A percentile compares a stretch with the other conserved stretches of the same genome.
phyloP scores from a whole-genome alignment of 2,113 vertebrate genomes.

The Thalassarche chlororhynchos region DNA sequence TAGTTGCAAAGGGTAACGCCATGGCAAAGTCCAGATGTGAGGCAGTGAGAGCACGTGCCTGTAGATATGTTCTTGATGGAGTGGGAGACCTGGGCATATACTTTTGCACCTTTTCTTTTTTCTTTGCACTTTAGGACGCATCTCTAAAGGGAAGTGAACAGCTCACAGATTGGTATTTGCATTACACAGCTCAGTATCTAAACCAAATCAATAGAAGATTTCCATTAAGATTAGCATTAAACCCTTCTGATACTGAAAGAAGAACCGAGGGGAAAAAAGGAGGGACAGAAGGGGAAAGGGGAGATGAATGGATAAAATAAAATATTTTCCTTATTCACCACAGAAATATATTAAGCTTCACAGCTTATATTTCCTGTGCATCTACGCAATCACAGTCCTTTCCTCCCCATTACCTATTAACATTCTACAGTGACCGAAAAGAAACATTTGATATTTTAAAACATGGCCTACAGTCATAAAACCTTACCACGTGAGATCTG shows the following conservation, averaged over 20 bases:
- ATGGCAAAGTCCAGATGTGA: not conserved
- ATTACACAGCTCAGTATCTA: not conserved
- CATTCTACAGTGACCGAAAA: not conserved
- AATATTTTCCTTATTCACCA: not conserved
- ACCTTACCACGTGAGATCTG: slow-evolving; percentile 5
- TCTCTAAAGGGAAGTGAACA: not conserved
- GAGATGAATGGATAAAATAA: not conserved
- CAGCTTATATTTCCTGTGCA: not conserved
- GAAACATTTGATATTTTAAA: slow-evolving; percentile 55
- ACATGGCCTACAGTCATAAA: slow-evolving; percentile 35
- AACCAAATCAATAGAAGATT: not conserved
- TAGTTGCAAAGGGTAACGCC: not conserved
- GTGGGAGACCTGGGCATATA: not conserved
- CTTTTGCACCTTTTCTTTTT: not conserved
- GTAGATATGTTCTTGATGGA: not conserved
- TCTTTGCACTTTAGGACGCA: not conserved
- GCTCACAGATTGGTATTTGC: not conserved
- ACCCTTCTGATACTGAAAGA: not conserved
- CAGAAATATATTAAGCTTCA: not conserved
- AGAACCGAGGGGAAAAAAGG: not conserved
- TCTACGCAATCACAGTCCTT: not conserved
- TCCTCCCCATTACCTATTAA: not conserved
- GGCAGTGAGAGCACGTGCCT: not conserved
- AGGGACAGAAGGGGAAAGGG: not conserved
- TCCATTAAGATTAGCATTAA: slow-evolving; percentile 19